Evolutionary conservation across 2,797 vertebrate genomes (phyloP).

Genomic region (Danio aesculapii): DNA sequence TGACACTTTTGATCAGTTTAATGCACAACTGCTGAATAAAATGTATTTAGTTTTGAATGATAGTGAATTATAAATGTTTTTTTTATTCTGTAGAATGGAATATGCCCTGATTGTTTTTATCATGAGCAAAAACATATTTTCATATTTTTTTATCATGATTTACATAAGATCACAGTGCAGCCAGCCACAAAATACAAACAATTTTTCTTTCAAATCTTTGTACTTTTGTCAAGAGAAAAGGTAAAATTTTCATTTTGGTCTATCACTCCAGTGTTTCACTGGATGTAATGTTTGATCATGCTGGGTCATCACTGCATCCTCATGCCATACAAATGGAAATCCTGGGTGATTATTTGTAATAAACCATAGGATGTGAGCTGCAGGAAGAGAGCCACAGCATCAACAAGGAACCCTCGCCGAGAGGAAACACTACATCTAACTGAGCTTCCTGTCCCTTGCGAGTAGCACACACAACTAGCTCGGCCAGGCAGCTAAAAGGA

Average conservation of each 20-base stretch:
- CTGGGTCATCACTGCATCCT: constrained; percentile 6
- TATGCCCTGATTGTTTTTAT: too few species aligned
- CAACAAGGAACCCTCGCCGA: constrained; percentile 12
- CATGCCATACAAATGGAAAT: constrained; percentile 38
- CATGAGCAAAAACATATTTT: too few species aligned
- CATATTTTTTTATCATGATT: too few species aligned
- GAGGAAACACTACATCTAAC: constrained; percentile 58
- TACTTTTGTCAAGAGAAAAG: too few species aligned
- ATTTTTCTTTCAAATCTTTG: too few species aligned
- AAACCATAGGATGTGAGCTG: constrained; percentile 51
- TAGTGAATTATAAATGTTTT: too few species aligned
- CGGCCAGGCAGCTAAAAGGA: constrained; percentile 36
- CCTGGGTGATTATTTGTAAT: constrained; percentile 33
- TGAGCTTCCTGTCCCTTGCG: constrained; percentile 51
- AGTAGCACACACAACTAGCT: constrained; percentile 19
- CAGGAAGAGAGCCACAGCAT: constrained; percentile 13
- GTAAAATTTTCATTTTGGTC: background rate
- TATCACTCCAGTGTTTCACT: background rate
- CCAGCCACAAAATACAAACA: too few species aligned
- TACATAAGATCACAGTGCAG: too few species aligned
- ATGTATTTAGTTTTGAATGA: too few species aligned
- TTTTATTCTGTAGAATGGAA: too few species aligned
- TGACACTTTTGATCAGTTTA: too few species aligned
- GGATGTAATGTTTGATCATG: background rate
- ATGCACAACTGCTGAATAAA: too few species aligned